Conservation (phyloP, 1,140 invertebrate genomes). For the Drosophila cardini region DNA sequence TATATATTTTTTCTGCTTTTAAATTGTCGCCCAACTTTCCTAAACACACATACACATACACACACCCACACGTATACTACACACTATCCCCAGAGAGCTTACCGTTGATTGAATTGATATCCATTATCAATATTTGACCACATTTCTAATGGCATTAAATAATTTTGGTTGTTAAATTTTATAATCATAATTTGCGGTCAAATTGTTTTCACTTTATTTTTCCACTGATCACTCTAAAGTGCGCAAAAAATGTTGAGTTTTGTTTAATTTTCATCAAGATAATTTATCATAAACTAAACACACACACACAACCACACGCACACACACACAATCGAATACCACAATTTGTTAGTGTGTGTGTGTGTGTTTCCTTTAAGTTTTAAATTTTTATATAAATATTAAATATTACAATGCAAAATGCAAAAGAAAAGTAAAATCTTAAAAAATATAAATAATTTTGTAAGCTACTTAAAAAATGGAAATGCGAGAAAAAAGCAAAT, state of each 20-base stretch:
- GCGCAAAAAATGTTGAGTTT: slow-evolving; percentile 55
- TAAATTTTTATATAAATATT: slow-evolving; percentile 63
- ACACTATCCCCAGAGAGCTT: slow-evolving; percentile 57
- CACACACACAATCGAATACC: slow-evolving; percentile 20
- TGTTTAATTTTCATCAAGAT: slow-evolving; percentile 50
- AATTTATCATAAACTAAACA: slow-evolving; percentile 26
- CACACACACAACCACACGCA: slow-evolving; percentile 10
- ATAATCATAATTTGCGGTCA: slow-evolving; percentile 53
- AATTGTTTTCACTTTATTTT: slow-evolving; percentile 40
- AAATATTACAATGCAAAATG: slow-evolving; percentile 40
- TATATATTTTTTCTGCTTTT: slow-evolving; percentile 73
- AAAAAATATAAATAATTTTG: slow-evolving; percentile 68
- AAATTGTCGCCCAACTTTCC: slow-evolving; percentile 61
- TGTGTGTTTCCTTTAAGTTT: slow-evolving; percentile 67
- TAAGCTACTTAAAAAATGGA: slow-evolving; percentile 76
- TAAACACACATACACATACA: slow-evolving; percentile 45
- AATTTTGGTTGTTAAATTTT: slow-evolving; percentile 62
- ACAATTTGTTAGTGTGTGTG: slow-evolving; percentile 43
- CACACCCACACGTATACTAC: slow-evolving; percentile 24
- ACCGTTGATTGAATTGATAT: slow-evolving; percentile 46
- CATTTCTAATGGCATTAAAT: slow-evolving; percentile 23
- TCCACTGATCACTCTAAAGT: slow-evolving; percentile 52
- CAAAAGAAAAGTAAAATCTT: slow-evolving; percentile 40
- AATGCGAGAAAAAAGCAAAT: slow-evolving; percentile 58
- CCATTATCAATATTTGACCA: too few relatives aligned